These are phyloP conservation scores for Cataglyphis rosenhaueri DNA, from an alignment of 2,888 invertebrate species.

Conservation along the genomic window DNA sequence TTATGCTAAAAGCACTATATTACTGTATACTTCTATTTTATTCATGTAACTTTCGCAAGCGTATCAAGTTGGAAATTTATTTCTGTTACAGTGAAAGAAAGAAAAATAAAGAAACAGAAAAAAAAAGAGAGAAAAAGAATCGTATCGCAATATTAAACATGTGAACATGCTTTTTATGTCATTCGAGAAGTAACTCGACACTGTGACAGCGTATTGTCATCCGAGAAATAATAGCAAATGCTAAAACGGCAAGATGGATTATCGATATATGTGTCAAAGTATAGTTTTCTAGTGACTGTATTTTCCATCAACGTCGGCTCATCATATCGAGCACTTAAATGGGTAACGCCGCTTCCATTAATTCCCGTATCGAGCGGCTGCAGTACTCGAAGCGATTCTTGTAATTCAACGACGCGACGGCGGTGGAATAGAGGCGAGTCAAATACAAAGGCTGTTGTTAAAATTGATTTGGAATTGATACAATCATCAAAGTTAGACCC, in stretches of 20 bases:
- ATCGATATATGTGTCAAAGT: slow-evolving; percentile 4
- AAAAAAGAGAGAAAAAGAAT: slow-evolving; percentile 7
- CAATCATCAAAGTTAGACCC: slow-evolving; percentile 73
- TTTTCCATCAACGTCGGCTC: slow-evolving; percentile 66
- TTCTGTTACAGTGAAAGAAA: neutral
- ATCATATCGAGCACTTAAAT: slow-evolving; percentile 74
- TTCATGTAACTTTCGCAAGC: neutral
- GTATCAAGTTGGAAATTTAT: slow-evolving; percentile 9
- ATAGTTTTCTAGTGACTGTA: slow-evolving; percentile 53
- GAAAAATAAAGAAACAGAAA: neutral
- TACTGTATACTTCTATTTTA: neutral
- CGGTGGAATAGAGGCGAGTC: slow-evolving; percentile 48
- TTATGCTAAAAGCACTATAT: neutral
- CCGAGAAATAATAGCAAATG: slow-evolving; percentile 39
- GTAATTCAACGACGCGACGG: slow-evolving; percentile 75
- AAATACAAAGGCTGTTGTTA: slow-evolving; percentile 69
- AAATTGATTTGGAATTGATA: slow-evolving; percentile 78
- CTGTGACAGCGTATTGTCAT: slow-evolving; percentile 9
- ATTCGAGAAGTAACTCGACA: slow-evolving; percentile 19
- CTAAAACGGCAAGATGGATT: slow-evolving; percentile 42
- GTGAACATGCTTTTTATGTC: slow-evolving; percentile 6
- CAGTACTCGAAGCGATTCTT: slow-evolving; percentile 73
- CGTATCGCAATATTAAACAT: slow-evolving; percentile 18
- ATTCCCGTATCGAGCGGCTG: slow-evolving; percentile 75
- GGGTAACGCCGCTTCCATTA: slow-evolving; percentile 73